Percentiles rank a stretch among this genome's conserved stretches.
Evolutionary conservation across 2,888 invertebrate species (phyloP).

Genomic region (Liodrosophila aerea): DNA sequence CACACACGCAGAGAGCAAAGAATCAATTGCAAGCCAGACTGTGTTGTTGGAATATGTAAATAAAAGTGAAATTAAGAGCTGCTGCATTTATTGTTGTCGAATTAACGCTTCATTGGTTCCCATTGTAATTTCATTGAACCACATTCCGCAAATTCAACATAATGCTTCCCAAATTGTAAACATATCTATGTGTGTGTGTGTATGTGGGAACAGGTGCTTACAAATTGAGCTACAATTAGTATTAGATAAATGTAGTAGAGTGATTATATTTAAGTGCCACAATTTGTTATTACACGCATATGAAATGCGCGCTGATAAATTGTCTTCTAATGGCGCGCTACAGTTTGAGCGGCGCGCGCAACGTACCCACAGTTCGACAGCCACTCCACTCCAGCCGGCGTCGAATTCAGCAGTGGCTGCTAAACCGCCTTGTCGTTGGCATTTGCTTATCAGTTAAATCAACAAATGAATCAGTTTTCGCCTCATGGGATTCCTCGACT

Average conservation of each 20-base stretch:
- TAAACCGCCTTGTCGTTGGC: slow-evolving; percentile 19
- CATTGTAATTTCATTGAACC: slow-evolving; percentile 45
- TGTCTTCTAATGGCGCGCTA: slow-evolving; percentile 6
- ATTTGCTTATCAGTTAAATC: slow-evolving; percentile 19
- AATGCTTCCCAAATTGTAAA: slow-evolving; percentile 6
- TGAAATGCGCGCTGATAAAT: slow-evolving; percentile 28
- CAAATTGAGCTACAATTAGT: background rate
- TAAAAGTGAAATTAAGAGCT: slow-evolving; percentile 63
- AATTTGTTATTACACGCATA: slow-evolving; percentile 29
- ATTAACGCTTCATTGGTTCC: slow-evolving; percentile 29
- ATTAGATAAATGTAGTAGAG: background rate
- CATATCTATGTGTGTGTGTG: background rate
- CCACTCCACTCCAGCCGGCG: background rate
- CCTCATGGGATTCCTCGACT: background rate
- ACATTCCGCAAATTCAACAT: slow-evolving; percentile 1
- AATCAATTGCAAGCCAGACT: slow-evolving; percentile 27
- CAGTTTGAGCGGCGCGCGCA: slow-evolving; percentile 12
- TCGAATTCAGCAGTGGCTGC: no score
- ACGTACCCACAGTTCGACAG: slow-evolving; percentile 16
- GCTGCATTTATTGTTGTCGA: slow-evolving; percentile 31
- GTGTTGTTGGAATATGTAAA: slow-evolving; percentile 42
- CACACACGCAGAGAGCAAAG: slow-evolving; percentile 12
- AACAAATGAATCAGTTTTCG: slow-evolving; percentile 10
- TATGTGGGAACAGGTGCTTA: slow-evolving; percentile 13
- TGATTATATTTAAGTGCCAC: slow-evolving; percentile 19